Conservation (phyloP, 2,888 invertebrate genomes). For the Candidula unifasciata region DNA sequence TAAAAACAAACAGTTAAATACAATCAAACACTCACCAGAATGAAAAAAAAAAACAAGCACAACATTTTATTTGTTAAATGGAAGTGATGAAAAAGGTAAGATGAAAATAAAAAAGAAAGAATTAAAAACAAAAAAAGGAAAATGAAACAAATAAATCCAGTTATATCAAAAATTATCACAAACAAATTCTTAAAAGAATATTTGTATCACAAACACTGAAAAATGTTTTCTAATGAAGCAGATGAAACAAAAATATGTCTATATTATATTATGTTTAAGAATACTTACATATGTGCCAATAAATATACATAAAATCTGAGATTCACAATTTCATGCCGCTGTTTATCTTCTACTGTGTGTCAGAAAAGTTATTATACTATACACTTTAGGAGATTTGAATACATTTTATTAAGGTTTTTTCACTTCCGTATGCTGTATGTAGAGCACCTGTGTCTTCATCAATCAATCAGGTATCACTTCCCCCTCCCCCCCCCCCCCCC, state of each 20-base stretch:
- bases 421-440: too few relatives aligned
- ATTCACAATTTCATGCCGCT: slow-evolving; percentile 21
- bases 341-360: background rate
- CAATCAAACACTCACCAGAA: background rate
- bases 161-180: slow-evolving; percentile 30
- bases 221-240: slow-evolving; percentile 17
- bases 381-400: too few relatives aligned
- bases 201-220: slow-evolving; percentile 30
- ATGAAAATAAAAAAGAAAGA: background rate
- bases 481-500: too few relatives aligned
- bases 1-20: too few relatives aligned
- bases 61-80: slow-evolving; percentile 25
- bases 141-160: background rate
- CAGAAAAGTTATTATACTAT: too few relatives aligned
- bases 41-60: background rate
- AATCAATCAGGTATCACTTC: too few relatives aligned
- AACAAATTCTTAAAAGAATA: background rate
- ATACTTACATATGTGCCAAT: slow-evolving; percentile 13
- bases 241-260: background rate
- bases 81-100: slow-evolving; percentile 1
- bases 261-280: slow-evolving; percentile 20
- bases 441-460: too few relatives aligned
- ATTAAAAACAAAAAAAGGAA: background rate
- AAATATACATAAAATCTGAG: slow-evolving; percentile 21
- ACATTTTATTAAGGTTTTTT: too few relatives aligned